These are phyloP conservation scores for Nematolebias whitei DNA, from an alignment of 2,113 vertebrate species.

Conservation along the genomic window DNA sequence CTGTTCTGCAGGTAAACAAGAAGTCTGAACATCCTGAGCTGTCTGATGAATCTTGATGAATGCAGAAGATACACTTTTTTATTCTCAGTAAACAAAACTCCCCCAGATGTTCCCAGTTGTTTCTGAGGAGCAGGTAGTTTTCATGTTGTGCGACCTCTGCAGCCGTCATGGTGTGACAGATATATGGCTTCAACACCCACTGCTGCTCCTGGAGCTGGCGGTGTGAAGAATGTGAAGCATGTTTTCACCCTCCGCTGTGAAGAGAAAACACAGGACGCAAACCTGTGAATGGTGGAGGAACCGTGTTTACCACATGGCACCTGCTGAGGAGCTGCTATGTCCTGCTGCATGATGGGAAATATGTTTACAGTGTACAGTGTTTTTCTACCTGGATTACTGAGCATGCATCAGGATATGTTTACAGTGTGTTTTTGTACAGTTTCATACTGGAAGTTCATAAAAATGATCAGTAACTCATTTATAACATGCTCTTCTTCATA, in stretches of 20 bases:
- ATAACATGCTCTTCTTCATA: too few species aligned
- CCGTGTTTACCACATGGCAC: slow-evolving; percentile 53
- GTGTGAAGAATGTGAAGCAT: slow-evolving; percentile 78
- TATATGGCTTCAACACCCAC: slow-evolving; percentile 43
- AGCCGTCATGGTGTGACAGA: slow-evolving; percentile 9
- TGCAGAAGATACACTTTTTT: too few species aligned
- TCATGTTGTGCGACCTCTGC: too few species aligned
- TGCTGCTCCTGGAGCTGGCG: slow-evolving; percentile 39
- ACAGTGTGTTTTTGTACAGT: too few species aligned
- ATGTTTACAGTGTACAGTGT: too few species aligned
- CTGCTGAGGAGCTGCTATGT: slow-evolving; percentile 23
- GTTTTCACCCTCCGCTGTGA: slow-evolving; percentile 70
- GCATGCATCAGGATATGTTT: too few species aligned
- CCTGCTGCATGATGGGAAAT: slow-evolving; percentile 1
- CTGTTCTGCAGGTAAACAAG: not conserved
- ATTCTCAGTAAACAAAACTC: too few species aligned
- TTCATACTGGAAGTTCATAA: too few species aligned
- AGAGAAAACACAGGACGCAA: slow-evolving; percentile 44
- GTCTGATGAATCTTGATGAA: too few species aligned
- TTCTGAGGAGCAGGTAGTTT: not conserved
- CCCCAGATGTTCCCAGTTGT: not conserved
- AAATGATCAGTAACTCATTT: too few species aligned
- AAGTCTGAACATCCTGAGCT: too few species aligned
- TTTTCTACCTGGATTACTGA: too few species aligned
- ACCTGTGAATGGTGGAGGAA: slow-evolving; percentile 50